Evolutionary conservation across 2,888 invertebrate species (phyloP), one percentile per base, ranked within the genome.

Genomic region (Drosophila glabriapex): DNA sequence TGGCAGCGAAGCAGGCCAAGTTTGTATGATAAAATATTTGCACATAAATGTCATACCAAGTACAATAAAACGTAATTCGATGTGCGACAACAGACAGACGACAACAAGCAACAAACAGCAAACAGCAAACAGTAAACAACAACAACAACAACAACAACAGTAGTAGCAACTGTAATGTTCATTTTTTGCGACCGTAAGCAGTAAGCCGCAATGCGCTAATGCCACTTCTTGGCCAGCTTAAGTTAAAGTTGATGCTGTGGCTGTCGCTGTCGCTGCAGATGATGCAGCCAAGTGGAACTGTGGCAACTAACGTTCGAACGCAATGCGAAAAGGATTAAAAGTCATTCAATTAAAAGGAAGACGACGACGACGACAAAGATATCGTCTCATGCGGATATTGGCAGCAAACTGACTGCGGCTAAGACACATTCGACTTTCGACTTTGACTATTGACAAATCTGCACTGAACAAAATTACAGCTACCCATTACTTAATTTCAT

Each of bases 321-420:
- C 90, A 91, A 81, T 88, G 90, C 80, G 91, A 91, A 91, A 91
- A 90, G 90, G 91, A 90, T 90, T 90, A 91, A 90, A 88, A 90
- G 91, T 82, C 91, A 87, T 83, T 85, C 85, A 84, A 83, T 89
- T 87, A 87, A 83, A 83, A 63, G 74, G 71, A 85, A 78, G 65
- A 83, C 71, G 59, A 29, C 39, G 29, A 68, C 54, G 66, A 39
- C 54, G 70, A 74, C 61, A 78, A 73, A 78, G 79, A 76, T 53
- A 71, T 64, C 59, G 63, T 64, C 39, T 60, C 66, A 66, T 64
- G 53, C 60, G 76, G 63, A 63, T 69, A 78, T 73, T 73, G 78
- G 74, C 66, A 68, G 37, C 41, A 43, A 43, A 22, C 29, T 54
- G 41, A 56, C 68, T 29, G n/a, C 14, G 61, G 56, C 54, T 39